phyloP scores from a whole-genome alignment of 2,113 vertebrate genomes.

The Neogobius melanostomus region DNA sequence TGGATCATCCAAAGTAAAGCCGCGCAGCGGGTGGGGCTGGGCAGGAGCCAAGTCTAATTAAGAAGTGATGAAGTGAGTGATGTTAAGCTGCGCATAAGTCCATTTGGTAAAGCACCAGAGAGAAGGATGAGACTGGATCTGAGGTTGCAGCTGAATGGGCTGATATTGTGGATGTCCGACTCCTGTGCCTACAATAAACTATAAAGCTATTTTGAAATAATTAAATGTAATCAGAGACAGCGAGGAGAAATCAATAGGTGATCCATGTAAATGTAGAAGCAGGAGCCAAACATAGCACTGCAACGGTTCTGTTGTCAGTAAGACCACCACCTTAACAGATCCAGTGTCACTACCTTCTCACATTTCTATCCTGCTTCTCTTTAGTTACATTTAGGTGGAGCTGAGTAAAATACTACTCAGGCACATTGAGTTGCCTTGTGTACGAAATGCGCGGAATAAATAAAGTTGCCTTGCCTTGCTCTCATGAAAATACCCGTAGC shows the following conservation, averaged over 20 bases:
- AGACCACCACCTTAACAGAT: conserved; percentile 25
- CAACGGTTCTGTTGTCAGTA: conserved; percentile 9
- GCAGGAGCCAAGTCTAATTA: conserved; percentile 62
- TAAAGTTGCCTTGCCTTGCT: too few relatives aligned
- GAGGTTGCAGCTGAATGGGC: conserved; percentile 12
- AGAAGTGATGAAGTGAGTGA: conserved; percentile 62
- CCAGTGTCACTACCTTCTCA: conserved; percentile 34
- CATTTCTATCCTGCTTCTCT: conserved; percentile 39
- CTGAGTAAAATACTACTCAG: too few relatives aligned
- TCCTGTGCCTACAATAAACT: background rate
- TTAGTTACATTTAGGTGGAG: too few relatives aligned
- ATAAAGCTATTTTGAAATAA: background rate
- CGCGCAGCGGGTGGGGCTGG: conserved; percentile 14
- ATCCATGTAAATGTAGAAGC: conserved; percentile 4
- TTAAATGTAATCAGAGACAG: background rate
- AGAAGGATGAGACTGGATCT: conserved; percentile 38
- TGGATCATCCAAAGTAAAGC: conserved; percentile 49
- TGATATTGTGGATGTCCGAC: background rate
- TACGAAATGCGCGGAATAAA: too few relatives aligned
- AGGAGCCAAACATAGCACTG: conserved; percentile 23
- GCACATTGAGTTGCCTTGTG: too few relatives aligned
- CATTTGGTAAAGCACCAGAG: conserved; percentile 23
- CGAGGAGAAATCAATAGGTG: background rate
- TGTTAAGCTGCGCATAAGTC: conserved; percentile 53
- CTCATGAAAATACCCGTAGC: conserved; percentile 4